Percentiles rank a stretch among this genome's conserved stretches.
phyloP scores from a whole-genome alignment of 2,113 vertebrate species.

The Lamprologus sp. region DNA sequence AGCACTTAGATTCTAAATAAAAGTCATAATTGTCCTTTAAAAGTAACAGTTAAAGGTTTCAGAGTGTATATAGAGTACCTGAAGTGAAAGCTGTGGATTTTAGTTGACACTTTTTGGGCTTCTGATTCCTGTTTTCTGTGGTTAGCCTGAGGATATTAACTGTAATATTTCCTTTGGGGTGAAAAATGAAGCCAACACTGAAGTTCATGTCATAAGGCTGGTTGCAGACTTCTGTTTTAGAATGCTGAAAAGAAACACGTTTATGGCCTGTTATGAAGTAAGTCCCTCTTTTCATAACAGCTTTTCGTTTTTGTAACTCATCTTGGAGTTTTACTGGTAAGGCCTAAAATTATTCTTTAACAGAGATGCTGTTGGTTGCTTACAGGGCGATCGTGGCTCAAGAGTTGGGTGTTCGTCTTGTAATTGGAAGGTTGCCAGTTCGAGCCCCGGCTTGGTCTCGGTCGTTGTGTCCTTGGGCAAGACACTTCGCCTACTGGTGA shows the following conservation, averaged over 20 bases:
- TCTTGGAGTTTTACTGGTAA: neutral
- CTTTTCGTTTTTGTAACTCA: accelerated
- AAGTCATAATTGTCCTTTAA: neutral
- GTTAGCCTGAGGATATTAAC: neutral
- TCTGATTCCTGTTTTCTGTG: neutral
- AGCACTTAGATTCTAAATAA: neutral
- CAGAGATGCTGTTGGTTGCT: neutral
- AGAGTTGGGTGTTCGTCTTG: too few species aligned
- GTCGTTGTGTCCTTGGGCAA: too few species aligned
- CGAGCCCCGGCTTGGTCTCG: too few species aligned
- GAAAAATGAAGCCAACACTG: neutral
- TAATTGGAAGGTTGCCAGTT: too few species aligned
- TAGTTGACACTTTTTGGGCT: neutral
- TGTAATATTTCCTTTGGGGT: neutral
- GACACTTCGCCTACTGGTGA: too few species aligned
- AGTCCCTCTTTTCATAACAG: neutral
- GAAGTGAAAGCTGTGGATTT: neutral
- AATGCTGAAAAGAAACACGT: neutral
- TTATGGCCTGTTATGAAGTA: neutral
- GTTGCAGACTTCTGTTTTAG: neutral
- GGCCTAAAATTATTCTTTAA: neutral
- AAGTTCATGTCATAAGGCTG: accelerated
- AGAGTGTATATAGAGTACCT: neutral
- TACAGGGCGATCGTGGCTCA: neutral
- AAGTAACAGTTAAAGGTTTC: neutral